Percentiles rank a stretch among this genome's conserved stretches.
These are phyloP conservation scores for Volucella zonaria DNA, from an alignment of 2,888 invertebrate genomes.

Conservation along the genomic window DNA sequence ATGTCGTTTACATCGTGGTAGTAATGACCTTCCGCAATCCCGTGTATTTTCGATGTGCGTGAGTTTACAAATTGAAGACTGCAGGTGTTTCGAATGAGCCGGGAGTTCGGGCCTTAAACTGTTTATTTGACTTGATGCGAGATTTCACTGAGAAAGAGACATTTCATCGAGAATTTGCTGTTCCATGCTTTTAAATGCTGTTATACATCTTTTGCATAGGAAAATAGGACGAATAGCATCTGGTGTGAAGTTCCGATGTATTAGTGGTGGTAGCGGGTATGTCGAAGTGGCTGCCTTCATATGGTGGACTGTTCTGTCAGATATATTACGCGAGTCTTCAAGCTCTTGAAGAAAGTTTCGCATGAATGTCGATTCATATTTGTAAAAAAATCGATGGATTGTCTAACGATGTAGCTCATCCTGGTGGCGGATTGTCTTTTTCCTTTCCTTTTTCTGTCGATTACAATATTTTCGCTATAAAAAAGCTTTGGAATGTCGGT, in stretches of 20 bases:
- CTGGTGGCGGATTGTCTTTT: slow-evolving; percentile 76
- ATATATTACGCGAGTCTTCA: slow-evolving; percentile 68
- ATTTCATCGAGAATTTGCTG: slow-evolving; percentile 73
- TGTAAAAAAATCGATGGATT: slow-evolving; percentile 78
- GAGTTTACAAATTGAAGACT: slow-evolving; percentile 80
- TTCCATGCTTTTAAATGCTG: too few species aligned
- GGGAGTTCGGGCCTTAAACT: slow-evolving; percentile 80
- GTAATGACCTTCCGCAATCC: slow-evolving; percentile 82
- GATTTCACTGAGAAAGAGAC: slow-evolving; percentile 80
- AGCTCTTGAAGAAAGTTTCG: slow-evolving; percentile 77
- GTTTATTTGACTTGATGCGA: slow-evolving; percentile 81
- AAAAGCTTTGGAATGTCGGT: slow-evolving; percentile 79
- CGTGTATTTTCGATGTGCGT: slow-evolving; percentile 79
- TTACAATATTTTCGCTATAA: slow-evolving; percentile 79
- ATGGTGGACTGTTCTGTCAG: slow-evolving; percentile 51
- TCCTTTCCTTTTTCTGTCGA: slow-evolving; percentile 77
- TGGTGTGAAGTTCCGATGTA: slow-evolving; percentile 77
- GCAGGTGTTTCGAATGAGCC: slow-evolving; percentile 80
- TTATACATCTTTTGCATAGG: too few species aligned
- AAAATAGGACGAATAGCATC: slow-evolving; percentile 80
- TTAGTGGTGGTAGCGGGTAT: slow-evolving; percentile 26
- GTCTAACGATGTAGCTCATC: slow-evolving; percentile 78
- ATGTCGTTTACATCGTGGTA: slow-evolving; percentile 80
- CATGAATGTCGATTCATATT: slow-evolving; percentile 74
- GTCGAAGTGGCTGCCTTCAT: neutral